These are phyloP conservation scores for Channa striata DNA, from an alignment of 2,797 vertebrate genomes.

Conservation along the genomic window DNA sequence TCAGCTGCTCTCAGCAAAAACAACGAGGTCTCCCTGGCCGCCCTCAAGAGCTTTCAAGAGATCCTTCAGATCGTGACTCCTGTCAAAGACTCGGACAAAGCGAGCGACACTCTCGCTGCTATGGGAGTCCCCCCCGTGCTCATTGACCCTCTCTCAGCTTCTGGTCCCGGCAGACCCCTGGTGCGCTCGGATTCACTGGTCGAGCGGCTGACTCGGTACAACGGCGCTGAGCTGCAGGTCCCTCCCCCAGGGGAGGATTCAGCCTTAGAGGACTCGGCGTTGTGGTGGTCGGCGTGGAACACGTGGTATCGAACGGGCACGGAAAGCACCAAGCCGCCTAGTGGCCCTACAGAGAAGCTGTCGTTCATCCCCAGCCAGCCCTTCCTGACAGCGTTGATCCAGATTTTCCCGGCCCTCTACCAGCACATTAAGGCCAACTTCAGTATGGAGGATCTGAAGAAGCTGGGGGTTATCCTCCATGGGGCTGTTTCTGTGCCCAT, in stretches of 20 bases:
- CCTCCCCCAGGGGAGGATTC: slow-evolving; percentile 88
- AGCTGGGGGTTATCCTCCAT: slow-evolving; percentile 94
- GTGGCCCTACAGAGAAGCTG: slow-evolving; percentile 85
- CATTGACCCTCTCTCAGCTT: slow-evolving; percentile 89
- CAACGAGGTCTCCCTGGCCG: slow-evolving; percentile 98
- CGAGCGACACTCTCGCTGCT: slow-evolving; percentile 89
- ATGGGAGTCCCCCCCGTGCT: slow-evolving; percentile 92
- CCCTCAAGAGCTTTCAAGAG: slow-evolving; percentile 98
- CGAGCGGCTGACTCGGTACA: slow-evolving; percentile 91
- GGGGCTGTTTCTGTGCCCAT: slow-evolving; percentile 98
- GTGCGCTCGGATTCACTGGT: slow-evolving; percentile 94
- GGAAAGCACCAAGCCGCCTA: slow-evolving; percentile 94
- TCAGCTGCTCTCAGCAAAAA: slow-evolving; percentile 99
- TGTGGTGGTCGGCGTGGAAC: slow-evolving; percentile 99
- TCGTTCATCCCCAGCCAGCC: slow-evolving; percentile 98
- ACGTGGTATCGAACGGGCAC: slow-evolving; percentile 97
- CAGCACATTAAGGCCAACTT: slow-evolving; percentile 97
- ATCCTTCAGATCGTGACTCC: slow-evolving; percentile 97
- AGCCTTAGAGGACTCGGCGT: slow-evolving; percentile 90
- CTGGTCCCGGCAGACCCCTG: slow-evolving; percentile 91
- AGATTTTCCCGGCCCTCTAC: slow-evolving; percentile 98
- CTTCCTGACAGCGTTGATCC: slow-evolving; percentile 97
- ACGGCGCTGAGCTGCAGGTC: slow-evolving; percentile 82
- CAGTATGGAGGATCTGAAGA: slow-evolving; percentile 96
- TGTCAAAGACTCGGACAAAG: slow-evolving; percentile 90